Evolutionary conservation across 1,140 invertebrate species (phyloP), one percentile per base, ranked within the genome.

Genomic region (Thereuonema tuberculata): DNA sequence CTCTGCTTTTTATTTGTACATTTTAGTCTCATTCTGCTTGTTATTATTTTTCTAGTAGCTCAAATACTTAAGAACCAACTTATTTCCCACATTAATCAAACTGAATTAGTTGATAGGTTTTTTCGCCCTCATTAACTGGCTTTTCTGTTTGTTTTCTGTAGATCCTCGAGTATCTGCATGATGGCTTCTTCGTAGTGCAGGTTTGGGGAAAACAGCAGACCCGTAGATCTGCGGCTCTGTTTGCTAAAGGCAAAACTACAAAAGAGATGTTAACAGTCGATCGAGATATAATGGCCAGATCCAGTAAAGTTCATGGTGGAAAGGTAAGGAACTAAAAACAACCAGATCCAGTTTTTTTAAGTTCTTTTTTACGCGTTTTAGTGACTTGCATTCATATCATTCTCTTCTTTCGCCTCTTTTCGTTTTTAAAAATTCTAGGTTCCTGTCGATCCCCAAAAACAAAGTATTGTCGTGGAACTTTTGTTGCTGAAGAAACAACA

Each of bases 181-280:
- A 75, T 37, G 74, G 74, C 9, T 74, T 70, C 28, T 63, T 82
- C 17, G 72, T 73, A 60, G 69, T 81, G 25, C 74, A 75, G 61
- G 70, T 81, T 12, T 77, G 74, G 75, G 80, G 78, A 1, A 74
- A 75, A 58, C 77, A 81, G 67, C 68, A 73, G 24, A 65, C 72
- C 15, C 64, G 71, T 17, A 66, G 69, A 58, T 70, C 70, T 15
- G 69, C 72, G 0, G 63, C 71, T 17, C 61, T 65, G 5, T 58
- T 65, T 25, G 58, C 63, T 1, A 65, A 67, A 59, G 66, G 68
- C 24, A 64, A 68, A 46, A 65, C 66, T 9, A 73, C 71, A 0
- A 70, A 69, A 62, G 65, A 75, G 55, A 68, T 73, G 64, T 58
- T 74, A 52, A 69, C 68, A 58, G 64, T 66, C 29, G 73, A 75